phyloP scores from a whole-genome alignment of 2,797 vertebrate species.

The Notolabrus celidotus region DNA sequence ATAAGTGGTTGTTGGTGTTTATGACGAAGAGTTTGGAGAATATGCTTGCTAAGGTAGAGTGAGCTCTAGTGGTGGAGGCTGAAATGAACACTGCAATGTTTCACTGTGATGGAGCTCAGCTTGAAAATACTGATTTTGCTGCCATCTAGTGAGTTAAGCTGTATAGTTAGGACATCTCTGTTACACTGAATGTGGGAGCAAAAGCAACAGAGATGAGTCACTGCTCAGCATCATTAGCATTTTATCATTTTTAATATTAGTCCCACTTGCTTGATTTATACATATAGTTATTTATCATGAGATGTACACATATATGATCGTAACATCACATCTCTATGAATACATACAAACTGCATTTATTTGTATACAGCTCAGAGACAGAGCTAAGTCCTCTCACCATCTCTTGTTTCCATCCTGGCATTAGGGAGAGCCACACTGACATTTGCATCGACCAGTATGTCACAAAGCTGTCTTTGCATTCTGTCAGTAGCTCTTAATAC shows the following conservation, averaged over 20 bases:
- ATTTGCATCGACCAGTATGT: conserved; percentile 66
- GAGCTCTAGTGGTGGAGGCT: conserved; percentile 19
- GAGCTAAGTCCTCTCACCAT: conserved; percentile 51
- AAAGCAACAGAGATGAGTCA: too few relatives aligned
- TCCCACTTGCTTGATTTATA: too few relatives aligned
- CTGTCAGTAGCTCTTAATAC: conserved; percentile 48
- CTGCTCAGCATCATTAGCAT: too few relatives aligned
- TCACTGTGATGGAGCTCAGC: not conserved
- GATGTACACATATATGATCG: too few relatives aligned
- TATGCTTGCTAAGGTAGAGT: conserved; percentile 22
- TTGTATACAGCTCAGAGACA: conserved; percentile 40
- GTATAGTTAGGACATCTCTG: not conserved
- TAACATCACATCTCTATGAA: conserved; percentile 12
- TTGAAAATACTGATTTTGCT: conserved; percentile 29
- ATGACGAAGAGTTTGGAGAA: not conserved
- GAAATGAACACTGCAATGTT: not conserved
- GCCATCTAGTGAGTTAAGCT: conserved; percentile 49
- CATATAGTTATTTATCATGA: too few relatives aligned
- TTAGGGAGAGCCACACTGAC: conserved; percentile 70
- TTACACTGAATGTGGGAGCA: not conserved
- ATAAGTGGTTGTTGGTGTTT: conserved; percentile 18
- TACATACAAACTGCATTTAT: conserved; percentile 33
- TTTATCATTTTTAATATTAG: too few relatives aligned
- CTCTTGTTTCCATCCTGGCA: conserved; percentile 71
- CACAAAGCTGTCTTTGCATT: conserved; percentile 68